Evolutionary conservation across 2,113 vertebrate genomes (phyloP), one percentile per base, ranked within the genome.

Genomic region (Hiodon alosoides): DNA sequence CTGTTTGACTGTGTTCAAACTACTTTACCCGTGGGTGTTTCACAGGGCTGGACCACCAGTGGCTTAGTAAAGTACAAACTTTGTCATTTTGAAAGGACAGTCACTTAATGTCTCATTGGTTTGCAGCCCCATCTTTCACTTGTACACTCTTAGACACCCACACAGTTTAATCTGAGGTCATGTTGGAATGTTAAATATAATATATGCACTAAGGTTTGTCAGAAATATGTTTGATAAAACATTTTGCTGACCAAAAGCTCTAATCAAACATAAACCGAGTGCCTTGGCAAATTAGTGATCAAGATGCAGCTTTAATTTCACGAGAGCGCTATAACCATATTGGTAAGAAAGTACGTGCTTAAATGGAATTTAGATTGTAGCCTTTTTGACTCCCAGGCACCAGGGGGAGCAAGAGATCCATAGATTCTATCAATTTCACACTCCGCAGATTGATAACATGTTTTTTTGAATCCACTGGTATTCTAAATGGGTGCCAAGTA

Each of bases 271-370:
- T 79, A 83, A 85, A 82, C 77, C 79, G 81, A 80, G 91, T 92
- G 91, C 90, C 90, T 92, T 92, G 86, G 82, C 84, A 80, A 80
- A 83, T 85, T 80, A 76, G 77, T 75, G 64, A 76, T 79, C 76
- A 16, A 59, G 74, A 72, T 77, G 58, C 68, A 10, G 3, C 9
- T 77, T 14, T 16, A 76, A 11, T n/a, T 52, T 67, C 46, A 4
- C n/a, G 14, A 14, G 31, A 47, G 51, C 74, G 79, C 60, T 71
- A 48, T 58, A 10, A 47, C 73, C 50, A 2, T 14, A 17, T 54
- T n/a, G 69, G 5, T 70, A 70, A 55, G 14, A 11, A 47, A 47
- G 14, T 48, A 67, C 17, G 7, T 16, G 47, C 14, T 67, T 8
- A 31, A 8, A 4, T 57, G 46, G 4, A 2, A 4, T 64, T 16